Conservation (phyloP, 2,888 invertebrate genomes). For the Caenorhabditis drosophilae region DNA sequence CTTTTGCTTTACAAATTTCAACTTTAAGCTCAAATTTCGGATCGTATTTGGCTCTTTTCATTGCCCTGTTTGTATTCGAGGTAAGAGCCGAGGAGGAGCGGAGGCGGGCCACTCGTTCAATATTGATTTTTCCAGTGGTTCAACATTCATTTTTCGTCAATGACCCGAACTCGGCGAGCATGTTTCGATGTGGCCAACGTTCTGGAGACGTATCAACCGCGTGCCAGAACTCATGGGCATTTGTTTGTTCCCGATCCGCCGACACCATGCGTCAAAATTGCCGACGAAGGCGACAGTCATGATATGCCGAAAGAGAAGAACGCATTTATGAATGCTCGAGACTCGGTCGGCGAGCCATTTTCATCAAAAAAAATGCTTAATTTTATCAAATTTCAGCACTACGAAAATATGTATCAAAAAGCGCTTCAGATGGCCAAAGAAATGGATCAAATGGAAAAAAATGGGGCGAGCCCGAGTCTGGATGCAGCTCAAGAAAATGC, state of each 20-base stretch:
- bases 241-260: constrained; percentile 48
- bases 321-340: constrained; percentile 48
- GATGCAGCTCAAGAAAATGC: constrained; percentile 13
- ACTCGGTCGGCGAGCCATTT: constrained; percentile 19
- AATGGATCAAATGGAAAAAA: constrained; percentile 46
- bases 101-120: too few species aligned
- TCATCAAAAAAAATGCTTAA: neutral
- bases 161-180: constrained; percentile 52
- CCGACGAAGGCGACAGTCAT: constrained; percentile 23
- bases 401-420: constrained; percentile 61
- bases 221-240: constrained; percentile 60
- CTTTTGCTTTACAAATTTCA: constrained; percentile 7
- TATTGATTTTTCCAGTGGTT: constrained; percentile 51
- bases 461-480: constrained; percentile 18
- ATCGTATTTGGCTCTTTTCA: constrained; percentile 14
- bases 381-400: constrained; percentile 46
- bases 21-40: constrained; percentile 8
- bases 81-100: too few species aligned
- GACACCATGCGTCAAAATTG: constrained; percentile 42
- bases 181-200: constrained; percentile 63
- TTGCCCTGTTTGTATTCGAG: constrained; percentile 33
- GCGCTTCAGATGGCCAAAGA: constrained; percentile 56
- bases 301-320: constrained; percentile 42
- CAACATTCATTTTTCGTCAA: constrained; percentile 41
- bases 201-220: constrained; percentile 62